Evolutionary conservation across 2,888 invertebrate species (phyloP).

Genomic region (Caenorhabditis panamensis): DNA sequence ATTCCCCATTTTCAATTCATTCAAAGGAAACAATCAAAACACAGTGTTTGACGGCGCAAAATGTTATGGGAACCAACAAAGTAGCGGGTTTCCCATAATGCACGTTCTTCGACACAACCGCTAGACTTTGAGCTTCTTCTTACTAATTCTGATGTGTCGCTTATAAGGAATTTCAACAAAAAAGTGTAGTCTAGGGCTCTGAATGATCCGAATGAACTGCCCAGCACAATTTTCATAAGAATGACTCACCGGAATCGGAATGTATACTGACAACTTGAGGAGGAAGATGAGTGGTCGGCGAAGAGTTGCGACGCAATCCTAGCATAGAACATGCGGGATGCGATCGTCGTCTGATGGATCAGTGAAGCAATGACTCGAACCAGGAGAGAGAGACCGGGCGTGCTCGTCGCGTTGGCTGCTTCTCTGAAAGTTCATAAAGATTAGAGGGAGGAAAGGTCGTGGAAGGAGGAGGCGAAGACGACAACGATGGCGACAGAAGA

Average conservation of each 20-base stretch:
- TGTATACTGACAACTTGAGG: neutral
- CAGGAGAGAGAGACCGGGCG: neutral
- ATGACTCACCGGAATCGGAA: conserved; percentile 17
- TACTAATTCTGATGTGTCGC: neutral
- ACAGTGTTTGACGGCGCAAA: conserved; percentile 26
- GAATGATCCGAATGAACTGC: neutral
- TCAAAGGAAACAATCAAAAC: conserved; percentile 20
- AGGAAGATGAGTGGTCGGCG: conserved; percentile 36
- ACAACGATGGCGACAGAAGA: conserved; percentile 18
- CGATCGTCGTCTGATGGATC: conserved; percentile 6
- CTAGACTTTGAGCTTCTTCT: neutral
- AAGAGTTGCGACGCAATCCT: conserved; percentile 69
- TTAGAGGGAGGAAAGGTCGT: conserved; percentile 6
- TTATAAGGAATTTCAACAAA: neutral
- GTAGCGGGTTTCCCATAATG: neutral
- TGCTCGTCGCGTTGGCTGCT: conserved; percentile 1
- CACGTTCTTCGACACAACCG: no score
- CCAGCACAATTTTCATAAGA: neutral
- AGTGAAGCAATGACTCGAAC: neutral
- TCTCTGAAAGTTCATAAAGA: conserved; percentile 4
- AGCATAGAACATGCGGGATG: conserved; percentile 63
- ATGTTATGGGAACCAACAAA: conserved; percentile 28
- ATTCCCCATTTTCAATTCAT: neutral
- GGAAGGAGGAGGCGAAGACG: neutral
- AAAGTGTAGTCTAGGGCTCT: no score